Evolutionary conservation across 2,888 invertebrate genomes (phyloP).

Genomic region (Scelioninae gen. 1): DNA sequence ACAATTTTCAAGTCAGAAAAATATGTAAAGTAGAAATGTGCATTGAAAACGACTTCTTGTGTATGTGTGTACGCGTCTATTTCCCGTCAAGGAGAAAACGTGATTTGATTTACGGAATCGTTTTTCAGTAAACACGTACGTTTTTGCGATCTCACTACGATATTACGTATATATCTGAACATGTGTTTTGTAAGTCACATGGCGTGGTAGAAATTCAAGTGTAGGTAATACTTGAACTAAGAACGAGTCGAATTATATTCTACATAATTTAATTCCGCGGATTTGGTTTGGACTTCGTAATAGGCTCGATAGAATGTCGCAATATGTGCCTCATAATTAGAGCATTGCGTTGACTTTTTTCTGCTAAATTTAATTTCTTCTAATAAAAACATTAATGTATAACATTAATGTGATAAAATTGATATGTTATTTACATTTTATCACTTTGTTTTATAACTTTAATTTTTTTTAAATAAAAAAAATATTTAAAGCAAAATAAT

Average conservation of each 20-base stretch:
- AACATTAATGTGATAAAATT: no score
- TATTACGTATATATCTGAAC: slow-evolving; percentile 41
- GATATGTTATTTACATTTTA: no score
- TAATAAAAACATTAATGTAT: no score
- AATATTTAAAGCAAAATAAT: no score
- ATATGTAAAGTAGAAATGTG: slow-evolving; percentile 35
- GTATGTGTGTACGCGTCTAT: slow-evolving; percentile 15
- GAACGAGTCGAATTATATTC: slow-evolving; percentile 18
- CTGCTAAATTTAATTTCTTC: no score
- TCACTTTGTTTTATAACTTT: no score
- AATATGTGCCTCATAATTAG: slow-evolving; percentile 22
- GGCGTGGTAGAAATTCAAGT: slow-evolving; percentile 46
- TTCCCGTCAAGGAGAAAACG: slow-evolving; percentile 63
- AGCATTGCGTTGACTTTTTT: slow-evolving; percentile 5
- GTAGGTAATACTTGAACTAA: slow-evolving; percentile 44
- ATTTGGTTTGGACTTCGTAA: slow-evolving; percentile 12
- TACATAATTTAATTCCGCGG: slow-evolving; percentile 25
- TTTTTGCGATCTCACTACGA: slow-evolving; percentile 50
- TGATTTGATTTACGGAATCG: slow-evolving; percentile 62
- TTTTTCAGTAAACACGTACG: slow-evolving; percentile 51
- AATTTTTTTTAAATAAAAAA: no score
- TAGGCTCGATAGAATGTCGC: background rate
- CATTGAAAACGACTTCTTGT: slow-evolving; percentile 38
- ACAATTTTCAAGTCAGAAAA: no score
- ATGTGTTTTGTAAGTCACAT: slow-evolving; percentile 58